phyloP scores from a whole-genome alignment of 2,113 vertebrate species.

The Marmota monax region DNA sequence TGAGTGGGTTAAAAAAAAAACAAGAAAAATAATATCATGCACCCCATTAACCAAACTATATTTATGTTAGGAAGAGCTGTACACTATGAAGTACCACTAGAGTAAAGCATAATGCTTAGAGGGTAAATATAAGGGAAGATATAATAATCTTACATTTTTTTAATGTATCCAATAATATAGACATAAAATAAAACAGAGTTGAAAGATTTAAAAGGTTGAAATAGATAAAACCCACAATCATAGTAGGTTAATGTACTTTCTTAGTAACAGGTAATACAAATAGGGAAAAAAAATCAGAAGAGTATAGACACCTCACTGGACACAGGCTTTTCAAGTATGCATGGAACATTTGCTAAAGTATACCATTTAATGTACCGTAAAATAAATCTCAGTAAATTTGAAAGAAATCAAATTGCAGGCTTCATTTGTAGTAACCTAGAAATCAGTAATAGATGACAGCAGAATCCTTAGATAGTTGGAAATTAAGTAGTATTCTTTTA shows the following conservation, averaged over 20 bases:
- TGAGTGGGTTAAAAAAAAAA: not conserved
- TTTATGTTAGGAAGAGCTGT: not conserved
- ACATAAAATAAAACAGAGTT: not conserved
- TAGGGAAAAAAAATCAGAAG: not conserved
- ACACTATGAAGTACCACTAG: not conserved
- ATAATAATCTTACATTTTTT: not conserved
- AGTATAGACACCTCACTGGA: not conserved
- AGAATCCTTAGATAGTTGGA: constrained; percentile 27
- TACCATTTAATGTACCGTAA: not conserved
- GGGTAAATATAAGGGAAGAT: not conserved
- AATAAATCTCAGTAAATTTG: not conserved
- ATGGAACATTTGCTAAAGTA: not conserved
- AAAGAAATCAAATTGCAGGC: constrained; percentile 12
- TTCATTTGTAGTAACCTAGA: not conserved
- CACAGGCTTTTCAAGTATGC: not conserved
- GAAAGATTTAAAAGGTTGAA: not conserved
- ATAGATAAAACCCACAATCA: not conserved
- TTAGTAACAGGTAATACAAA: not conserved
- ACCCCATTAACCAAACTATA: not conserved
- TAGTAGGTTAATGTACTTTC: not conserved
- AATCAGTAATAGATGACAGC: not conserved
- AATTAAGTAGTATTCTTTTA: not conserved
- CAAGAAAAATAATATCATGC: not conserved
- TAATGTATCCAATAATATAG: not conserved
- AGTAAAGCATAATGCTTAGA: not conserved